Percentiles rank a stretch among this genome's conserved stretches.
Conservation (phyloP, 1,140 invertebrate genomes). For the Bombus fervidus region DNA sequence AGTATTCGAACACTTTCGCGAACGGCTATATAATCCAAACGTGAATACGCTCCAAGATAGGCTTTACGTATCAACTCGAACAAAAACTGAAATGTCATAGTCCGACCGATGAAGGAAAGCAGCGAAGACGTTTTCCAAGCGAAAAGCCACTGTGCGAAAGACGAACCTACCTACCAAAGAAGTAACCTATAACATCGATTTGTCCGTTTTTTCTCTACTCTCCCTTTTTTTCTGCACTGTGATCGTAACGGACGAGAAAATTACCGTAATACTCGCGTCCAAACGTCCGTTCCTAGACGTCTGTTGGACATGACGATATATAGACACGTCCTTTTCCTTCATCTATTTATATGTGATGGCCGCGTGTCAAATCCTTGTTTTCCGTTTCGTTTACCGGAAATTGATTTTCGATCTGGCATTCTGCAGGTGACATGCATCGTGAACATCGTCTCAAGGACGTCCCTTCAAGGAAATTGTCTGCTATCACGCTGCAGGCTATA, state of each 20-base stretch:
- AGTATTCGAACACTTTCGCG: no score
- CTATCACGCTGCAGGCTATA: constrained; percentile 17
- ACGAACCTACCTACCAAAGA: background rate
- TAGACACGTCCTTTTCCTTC: background rate
- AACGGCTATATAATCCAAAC: no score
- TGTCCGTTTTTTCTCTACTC: background rate
- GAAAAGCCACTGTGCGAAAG: background rate
- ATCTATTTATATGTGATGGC: constrained; percentile 32
- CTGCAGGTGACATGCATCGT: constrained; percentile 55
- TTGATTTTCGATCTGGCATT: constrained; percentile 62
- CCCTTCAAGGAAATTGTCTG: constrained; percentile 64
- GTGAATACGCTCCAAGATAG: background rate
- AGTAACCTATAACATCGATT: background rate
- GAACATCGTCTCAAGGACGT: constrained; percentile 31
- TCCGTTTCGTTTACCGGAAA: constrained; percentile 56
- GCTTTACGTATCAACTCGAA: background rate
- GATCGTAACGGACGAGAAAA: constrained; percentile 10
- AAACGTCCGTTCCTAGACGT: background rate
- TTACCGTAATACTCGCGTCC: background rate
- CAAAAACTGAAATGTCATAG: background rate
- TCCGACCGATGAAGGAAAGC: background rate
- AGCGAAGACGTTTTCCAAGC: background rate
- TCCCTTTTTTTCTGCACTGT: background rate
- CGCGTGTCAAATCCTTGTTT: constrained; percentile 48
- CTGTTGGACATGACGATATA: background rate